Evolutionary conservation across 2,113 vertebrate genomes (phyloP).

Genomic region (Callipepla squamata): DNA sequence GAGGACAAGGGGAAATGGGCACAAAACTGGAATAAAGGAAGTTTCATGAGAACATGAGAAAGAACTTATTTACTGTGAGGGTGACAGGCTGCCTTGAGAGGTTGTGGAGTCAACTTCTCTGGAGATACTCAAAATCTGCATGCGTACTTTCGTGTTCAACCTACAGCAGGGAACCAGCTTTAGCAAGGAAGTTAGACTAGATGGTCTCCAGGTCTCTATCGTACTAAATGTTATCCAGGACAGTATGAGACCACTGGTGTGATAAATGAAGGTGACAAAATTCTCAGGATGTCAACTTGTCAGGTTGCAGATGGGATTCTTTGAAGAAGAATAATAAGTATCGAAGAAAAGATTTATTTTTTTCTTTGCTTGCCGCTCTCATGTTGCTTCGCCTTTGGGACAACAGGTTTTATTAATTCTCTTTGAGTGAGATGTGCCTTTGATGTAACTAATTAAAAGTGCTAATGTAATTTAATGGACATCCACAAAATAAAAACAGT

Average conservation of each 20-base stretch:
- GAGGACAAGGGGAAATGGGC: too few species aligned
- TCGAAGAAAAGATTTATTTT: background rate
- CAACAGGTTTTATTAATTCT: conserved; percentile 39
- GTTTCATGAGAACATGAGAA: background rate
- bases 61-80: background rate
- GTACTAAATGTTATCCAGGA: background rate
- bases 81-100: background rate
- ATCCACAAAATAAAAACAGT: background rate
- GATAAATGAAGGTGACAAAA: background rate
- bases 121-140: background rate
- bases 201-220: background rate
- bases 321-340: background rate
- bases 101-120: background rate
- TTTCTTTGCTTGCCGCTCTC: background rate
- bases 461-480: background rate
- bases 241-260: background rate
- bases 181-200: background rate
- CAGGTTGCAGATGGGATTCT: background rate
- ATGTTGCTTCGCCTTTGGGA: background rate
- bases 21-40: background rate
- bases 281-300: background rate
- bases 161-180: background rate
- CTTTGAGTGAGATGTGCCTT: background rate
- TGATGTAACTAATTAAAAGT: conserved; percentile 39
- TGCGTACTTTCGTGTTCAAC: background rate